Base-by-base conservation (phyloP, 2,113 vertebrate species). In the Albula glossodonta region DNA sequence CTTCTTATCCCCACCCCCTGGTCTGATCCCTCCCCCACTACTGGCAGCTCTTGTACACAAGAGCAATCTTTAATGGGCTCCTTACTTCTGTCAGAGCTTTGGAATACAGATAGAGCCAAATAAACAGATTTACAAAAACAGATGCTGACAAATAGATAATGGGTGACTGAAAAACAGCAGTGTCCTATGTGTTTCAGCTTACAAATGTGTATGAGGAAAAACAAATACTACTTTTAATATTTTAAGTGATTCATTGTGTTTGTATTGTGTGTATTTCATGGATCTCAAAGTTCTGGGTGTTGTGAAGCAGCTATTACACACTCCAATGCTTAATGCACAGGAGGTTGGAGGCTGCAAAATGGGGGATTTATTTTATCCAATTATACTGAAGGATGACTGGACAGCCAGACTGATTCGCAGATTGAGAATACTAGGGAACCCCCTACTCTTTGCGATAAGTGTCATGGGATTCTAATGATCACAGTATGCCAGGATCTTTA, bases 1-100 rank as follows among this genome's bases (percentile, higher is more conserved):
- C 81, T 78, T 19, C 17, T 80, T 56, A 0, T 85, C 83, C 84
- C 78, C 17, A 51, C 78, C 52, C 86, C 66, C 13, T 41, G 52
- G 31, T 17, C 53, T 57, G 48, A 80, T 81, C 25, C 17, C 51
- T 80, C 51, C 4, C 31, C 74, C 49, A 83, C 7, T 1, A 15
- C 63, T 81, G 22, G 41, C 81, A 60, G 10, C 78, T 63, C 51
- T 84, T 56, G 7, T 74, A 51, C 15, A 17, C 81, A 60, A 22
- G 80, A 51, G 81, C 87, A 53, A 4, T 88, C 60, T 91, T 91
- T 82, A 90, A 88, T 85, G 90, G 87, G 89, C 84, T 90, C 86
- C 57, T 57, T 25, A 0, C 41, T 87, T 78, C 66, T 48, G 48
- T 66, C 49, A 0, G 19, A 56, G 63, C 80, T 85, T 60, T 86